Conservation (phyloP, 2,888 invertebrate species). For the Pammene fasciana region DNA sequence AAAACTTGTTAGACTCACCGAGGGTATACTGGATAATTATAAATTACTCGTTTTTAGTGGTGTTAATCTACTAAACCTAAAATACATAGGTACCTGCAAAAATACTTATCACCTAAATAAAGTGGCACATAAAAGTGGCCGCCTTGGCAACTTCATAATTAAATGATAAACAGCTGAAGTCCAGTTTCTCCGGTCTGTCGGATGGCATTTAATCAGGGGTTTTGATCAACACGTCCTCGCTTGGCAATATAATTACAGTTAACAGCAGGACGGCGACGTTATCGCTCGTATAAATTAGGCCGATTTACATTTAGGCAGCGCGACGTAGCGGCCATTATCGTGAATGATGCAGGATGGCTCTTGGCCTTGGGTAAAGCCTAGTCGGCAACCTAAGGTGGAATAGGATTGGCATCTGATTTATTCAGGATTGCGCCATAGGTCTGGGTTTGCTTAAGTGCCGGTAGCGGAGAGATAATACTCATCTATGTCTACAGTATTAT, state of each 20-base stretch:
- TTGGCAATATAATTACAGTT: slow-evolving; percentile 82
- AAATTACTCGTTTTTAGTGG: too few species aligned
- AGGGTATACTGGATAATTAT: too few species aligned
- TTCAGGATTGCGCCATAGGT: slow-evolving; percentile 7
- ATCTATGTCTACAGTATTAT: too few species aligned
- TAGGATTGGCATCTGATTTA: slow-evolving; percentile 22
- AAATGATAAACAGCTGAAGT: slow-evolving; percentile 44
- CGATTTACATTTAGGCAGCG: slow-evolving; percentile 79
- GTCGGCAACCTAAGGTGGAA: slow-evolving; percentile 8
- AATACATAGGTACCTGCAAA: background rate
- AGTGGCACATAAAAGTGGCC: slow-evolving; percentile 5
- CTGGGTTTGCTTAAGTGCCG: background rate
- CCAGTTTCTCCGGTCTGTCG: slow-evolving; percentile 66
- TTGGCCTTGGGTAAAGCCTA: slow-evolving; percentile 63
- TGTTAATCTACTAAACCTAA: too few species aligned
- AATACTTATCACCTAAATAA: slow-evolving; percentile 4
- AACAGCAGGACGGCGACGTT: slow-evolving; percentile 82
- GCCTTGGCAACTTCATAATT: slow-evolving; percentile 20
- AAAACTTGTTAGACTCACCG: too few species aligned
- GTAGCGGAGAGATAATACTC: background rate
- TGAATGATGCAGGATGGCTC: slow-evolving; percentile 78
- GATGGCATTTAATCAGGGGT: slow-evolving; percentile 75
- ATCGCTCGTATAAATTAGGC: slow-evolving; percentile 82
- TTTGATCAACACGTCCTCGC: slow-evolving; percentile 83
- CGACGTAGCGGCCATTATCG: slow-evolving; percentile 78